phyloP scores from a whole-genome alignment of 2,888 invertebrate genomes.

The Trypoxylon attenuatum region DNA sequence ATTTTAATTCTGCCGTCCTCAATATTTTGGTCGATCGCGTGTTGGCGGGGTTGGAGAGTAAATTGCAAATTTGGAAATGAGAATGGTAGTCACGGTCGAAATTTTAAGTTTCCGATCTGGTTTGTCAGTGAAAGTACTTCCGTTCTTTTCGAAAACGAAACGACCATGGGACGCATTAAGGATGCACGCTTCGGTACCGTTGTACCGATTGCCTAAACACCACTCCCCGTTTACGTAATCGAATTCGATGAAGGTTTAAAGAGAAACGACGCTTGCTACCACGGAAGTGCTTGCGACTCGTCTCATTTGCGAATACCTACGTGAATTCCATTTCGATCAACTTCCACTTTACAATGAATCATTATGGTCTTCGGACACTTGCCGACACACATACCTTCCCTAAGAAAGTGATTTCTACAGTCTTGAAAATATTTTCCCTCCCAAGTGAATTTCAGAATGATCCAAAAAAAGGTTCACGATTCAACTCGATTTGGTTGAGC shows the following conservation, averaged over 20 bases:
- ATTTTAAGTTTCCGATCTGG: slow-evolving; percentile 49
- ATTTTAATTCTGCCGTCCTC: no score
- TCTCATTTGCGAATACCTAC: not conserved
- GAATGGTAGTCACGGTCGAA: slow-evolving; percentile 22
- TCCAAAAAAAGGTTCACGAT: no score
- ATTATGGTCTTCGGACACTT: not conserved
- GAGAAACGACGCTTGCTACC: slow-evolving; percentile 32
- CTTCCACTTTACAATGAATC: no score
- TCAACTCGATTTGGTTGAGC: no score
- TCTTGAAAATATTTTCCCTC: no score
- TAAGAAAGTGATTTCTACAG: no score
- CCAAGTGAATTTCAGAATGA: no score
- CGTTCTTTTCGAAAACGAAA: slow-evolving; percentile 62
- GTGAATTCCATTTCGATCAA: not conserved
- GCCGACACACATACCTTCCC: no score
- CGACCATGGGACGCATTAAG: slow-evolving; percentile 44
- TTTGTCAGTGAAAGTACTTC: slow-evolving; percentile 64
- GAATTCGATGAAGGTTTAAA: slow-evolving; percentile 36
- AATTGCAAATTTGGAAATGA: no score
- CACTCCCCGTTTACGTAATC: slow-evolving; percentile 52
- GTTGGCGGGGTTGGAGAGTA: no score
- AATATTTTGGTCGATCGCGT: no score
- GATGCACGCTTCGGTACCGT: slow-evolving; percentile 57
- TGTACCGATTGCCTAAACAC: slow-evolving; percentile 53
- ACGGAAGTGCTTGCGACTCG: not conserved